These are phyloP conservation scores for Parauchenoglanis ngamensis DNA, from an alignment of 2,797 vertebrate genomes.

Conservation along the genomic window DNA sequence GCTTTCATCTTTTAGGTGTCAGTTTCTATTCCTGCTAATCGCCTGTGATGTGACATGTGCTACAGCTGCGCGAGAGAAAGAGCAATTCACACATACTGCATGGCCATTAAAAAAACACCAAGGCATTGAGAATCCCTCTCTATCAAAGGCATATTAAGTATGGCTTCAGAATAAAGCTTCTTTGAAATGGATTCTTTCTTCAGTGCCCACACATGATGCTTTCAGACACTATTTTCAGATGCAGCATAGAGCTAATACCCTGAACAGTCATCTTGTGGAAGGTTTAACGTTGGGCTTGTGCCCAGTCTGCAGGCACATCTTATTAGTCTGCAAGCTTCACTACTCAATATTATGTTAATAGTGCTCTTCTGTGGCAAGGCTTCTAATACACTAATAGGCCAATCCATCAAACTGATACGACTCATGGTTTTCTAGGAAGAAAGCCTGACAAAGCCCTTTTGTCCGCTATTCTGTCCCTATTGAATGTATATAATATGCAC, in stretches of 20 bases:
- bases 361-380: constrained; percentile 39
- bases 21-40: constrained; percentile 66
- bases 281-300: constrained; percentile 50
- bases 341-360: constrained; percentile 59
- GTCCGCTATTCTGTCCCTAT: neutral
- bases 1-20: constrained; percentile 66
- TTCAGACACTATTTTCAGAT: constrained; percentile 60
- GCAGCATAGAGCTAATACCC: constrained; percentile 41
- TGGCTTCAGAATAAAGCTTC: constrained; percentile 61
- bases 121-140: constrained; percentile 67
- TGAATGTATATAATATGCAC: neutral
- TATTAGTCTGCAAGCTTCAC: constrained; percentile 53
- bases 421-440: constrained; percentile 47
- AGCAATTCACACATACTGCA: constrained; percentile 62
- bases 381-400: constrained; percentile 38
- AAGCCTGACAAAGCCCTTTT: neutral
- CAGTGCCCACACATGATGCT: constrained; percentile 65
- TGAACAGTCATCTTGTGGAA: constrained; percentile 51
- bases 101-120: constrained; percentile 62
- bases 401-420: constrained; percentile 25
- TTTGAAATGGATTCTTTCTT: constrained; percentile 62
- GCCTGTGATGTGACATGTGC: constrained; percentile 66
- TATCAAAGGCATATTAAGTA: constrained; percentile 67
- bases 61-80: constrained; percentile 61
- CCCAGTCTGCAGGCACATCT: constrained; percentile 59